Percentiles rank a stretch among this genome's conserved stretches.
phyloP scores from a whole-genome alignment of 2,888 invertebrate species.

The Sesamia inferens region DNA sequence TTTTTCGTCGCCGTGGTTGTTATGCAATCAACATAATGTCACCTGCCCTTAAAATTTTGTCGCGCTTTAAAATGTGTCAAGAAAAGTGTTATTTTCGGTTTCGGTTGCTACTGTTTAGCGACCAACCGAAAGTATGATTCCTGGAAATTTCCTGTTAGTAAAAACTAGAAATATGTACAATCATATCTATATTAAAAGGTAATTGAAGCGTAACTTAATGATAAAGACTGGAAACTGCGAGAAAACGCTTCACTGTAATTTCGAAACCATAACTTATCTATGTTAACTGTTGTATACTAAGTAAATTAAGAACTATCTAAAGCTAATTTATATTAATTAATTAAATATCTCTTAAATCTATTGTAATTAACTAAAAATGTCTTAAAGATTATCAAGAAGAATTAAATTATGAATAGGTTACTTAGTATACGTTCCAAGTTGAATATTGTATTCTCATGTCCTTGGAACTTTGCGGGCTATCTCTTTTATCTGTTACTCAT shows the following conservation, averaged over 20 bases:
- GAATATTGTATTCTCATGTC: constrained; percentile 40
- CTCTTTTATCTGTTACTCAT: constrained; percentile 50
- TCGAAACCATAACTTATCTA: constrained; percentile 47
- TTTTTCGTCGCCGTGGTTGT: constrained; percentile 64
- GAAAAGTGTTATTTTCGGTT: constrained; percentile 16
- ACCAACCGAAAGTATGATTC: constrained; percentile 35
- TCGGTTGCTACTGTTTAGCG: constrained; percentile 45
- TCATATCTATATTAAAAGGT: constrained; percentile 59
- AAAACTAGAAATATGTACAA: constrained; percentile 41
- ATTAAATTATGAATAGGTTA: constrained; percentile 35
- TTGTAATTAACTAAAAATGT: constrained; percentile 51
- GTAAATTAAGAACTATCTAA: constrained; percentile 56
- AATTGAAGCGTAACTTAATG: constrained; percentile 59
- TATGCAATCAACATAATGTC: constrained; percentile 79
- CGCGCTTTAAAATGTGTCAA: constrained; percentile 23
- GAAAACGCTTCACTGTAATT: constrained; percentile 42
- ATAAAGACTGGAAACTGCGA: constrained; percentile 56
- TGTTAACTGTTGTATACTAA: constrained; percentile 49
- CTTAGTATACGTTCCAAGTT: constrained; percentile 52
- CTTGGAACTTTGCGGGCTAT: constrained; percentile 55
- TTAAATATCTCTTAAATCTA: constrained; percentile 58
- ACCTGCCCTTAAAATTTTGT: constrained; percentile 75
- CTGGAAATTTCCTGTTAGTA: constrained; percentile 49
- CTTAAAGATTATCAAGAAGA: constrained; percentile 41
- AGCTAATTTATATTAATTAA: constrained; percentile 57